These are phyloP conservation scores for Nasonovia ribisnigri DNA, from an alignment of 2,888 invertebrate species.

Conservation along the genomic window DNA sequence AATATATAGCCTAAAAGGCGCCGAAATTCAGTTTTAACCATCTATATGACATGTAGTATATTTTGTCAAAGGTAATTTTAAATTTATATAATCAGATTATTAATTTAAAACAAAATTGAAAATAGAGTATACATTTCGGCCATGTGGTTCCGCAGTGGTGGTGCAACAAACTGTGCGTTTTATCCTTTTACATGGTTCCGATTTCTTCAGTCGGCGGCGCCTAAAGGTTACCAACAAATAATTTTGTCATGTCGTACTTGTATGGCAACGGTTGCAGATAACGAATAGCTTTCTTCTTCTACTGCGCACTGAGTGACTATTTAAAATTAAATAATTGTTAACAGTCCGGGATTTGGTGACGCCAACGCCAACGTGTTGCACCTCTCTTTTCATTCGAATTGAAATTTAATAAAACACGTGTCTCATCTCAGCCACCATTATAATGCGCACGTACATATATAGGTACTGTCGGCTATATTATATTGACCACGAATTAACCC, in stretches of 20 bases:
- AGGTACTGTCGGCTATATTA: background rate
- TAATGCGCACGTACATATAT: background rate
- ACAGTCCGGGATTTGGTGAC: background rate
- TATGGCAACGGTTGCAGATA: background rate
- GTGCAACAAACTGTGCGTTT: background rate
- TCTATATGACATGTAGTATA: background rate
- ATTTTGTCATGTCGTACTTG: background rate
- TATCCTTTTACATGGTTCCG: background rate
- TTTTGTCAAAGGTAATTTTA: no score
- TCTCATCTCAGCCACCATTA: background rate
- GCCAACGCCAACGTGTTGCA: background rate
- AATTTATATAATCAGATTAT: background rate
- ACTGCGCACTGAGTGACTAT: background rate
- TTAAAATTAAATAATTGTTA: background rate
- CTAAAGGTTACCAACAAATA: background rate
- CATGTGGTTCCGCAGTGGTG: background rate
- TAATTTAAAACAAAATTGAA: background rate
- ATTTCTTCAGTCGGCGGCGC: background rate
- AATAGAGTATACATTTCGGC: background rate
- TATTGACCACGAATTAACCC: conserved; percentile 54
- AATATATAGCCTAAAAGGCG: background rate
- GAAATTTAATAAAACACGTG: background rate
- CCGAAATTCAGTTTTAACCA: background rate
- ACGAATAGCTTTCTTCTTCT: background rate
- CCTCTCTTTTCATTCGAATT: background rate